Conservation (phyloP, 92 coral and sea anemone species). For the Palythoa grandiflora region DNA sequence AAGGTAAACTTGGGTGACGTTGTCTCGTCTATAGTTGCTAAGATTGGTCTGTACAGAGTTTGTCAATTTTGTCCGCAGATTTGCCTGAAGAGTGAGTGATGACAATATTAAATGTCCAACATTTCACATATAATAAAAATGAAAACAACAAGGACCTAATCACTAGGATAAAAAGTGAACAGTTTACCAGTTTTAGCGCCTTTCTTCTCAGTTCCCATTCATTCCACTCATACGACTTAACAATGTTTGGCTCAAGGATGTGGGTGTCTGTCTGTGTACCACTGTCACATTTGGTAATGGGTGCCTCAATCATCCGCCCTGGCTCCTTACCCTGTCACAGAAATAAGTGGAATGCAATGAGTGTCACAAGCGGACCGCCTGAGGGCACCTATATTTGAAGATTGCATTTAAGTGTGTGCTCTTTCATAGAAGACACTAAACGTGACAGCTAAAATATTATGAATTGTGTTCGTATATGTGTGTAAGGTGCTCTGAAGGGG, state of each 20-base stretch:
- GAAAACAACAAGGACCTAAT: not conserved
- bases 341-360: not conserved
- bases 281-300: slow-evolving; percentile 97
- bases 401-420: too few relatives aligned
- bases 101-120: not conserved
- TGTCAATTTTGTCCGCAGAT: slow-evolving; percentile 91
- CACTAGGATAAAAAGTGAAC: not conserved
- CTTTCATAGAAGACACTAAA: too few relatives aligned
- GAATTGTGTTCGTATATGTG: not conserved
- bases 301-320: slow-evolving; percentile 95
- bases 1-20: slow-evolving; percentile 93
- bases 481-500: not conserved
- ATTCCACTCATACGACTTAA: slow-evolving; percentile 98
- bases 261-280: slow-evolving; percentile 99
- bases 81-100: slow-evolving; percentile 67
- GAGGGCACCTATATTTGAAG: too few relatives aligned
- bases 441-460: too few relatives aligned
- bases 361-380: not conserved
- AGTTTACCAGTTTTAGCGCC: slow-evolving; percentile 91
- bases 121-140: not conserved
- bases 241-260: slow-evolving; percentile 95
- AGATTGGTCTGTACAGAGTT: slow-evolving; percentile 95
- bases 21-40: slow-evolving; percentile 94
- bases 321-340: slow-evolving; percentile 77
- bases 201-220: slow-evolving; percentile 98